Evolutionary conservation across 2,113 vertebrate species (phyloP), one percentile per base, ranked within the genome.

Genomic region (Gymnogyps californianus): DNA sequence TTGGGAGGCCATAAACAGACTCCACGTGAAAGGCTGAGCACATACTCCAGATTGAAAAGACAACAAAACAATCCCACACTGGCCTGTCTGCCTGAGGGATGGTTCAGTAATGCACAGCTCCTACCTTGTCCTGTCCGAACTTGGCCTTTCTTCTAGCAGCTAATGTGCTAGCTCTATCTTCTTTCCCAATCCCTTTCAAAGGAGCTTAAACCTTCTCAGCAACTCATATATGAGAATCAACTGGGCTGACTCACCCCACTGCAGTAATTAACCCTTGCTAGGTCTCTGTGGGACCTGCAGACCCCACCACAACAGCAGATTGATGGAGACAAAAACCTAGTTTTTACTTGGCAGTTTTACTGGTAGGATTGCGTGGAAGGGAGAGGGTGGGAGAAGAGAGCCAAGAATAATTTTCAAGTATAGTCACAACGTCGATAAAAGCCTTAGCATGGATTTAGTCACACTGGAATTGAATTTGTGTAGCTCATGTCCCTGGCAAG

Each of bases 101-200:
- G 12, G 28, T 13, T 76, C 3, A 0, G 5, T 5, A 66, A 29
- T 7, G 2, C 11, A 14, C 16, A 34, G 29, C 51, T 29, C 91
- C 25, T 29, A 54, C 70, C 89, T 78, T 71, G 6, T 42, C 11
- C 54, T 44, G 17, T 3, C 29, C 3, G 0, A 12, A 11, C 1
- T 15, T 11, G 14, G 31, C 19, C 21, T 64, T 54, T 28, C 55
- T 20, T 58, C 25, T 19, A 5, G 31, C 44, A 89, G 74, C 46
- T 25, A 19, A 47, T 16, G 3, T 1, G 3, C 1, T 2, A 36
- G 7, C 49, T 55, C 47, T 17, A 1, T 26, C 29, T 47, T 40
- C 58, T 31, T 69, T 28, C 58, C 46, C 67, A 9, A 5, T 3
- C 44, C 52, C 36, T 77, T 22, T 4, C 22, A 36, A 67, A 44